These are phyloP conservation scores for Erpornis zantholeuca DNA, from an alignment of 2,113 vertebrate genomes.

Conservation along the genomic window DNA sequence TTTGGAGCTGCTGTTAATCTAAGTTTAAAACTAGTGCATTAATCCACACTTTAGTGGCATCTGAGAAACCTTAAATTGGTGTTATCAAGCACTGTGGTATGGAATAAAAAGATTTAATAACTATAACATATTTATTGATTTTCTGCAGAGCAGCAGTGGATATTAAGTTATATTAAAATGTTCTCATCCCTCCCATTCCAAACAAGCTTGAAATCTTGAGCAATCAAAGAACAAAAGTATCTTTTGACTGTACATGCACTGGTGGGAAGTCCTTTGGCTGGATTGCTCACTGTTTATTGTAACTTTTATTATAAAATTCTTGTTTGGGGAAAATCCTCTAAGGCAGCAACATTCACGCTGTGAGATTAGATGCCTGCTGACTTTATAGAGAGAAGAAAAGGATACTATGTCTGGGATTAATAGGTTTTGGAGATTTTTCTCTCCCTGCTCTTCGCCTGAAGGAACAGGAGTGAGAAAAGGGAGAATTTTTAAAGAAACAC, in stretches of 20 bases:
- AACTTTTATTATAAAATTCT: slow-evolving; percentile 35
- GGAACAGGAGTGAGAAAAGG: not conserved
- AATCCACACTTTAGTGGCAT: not conserved
- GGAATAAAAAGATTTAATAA: not conserved
- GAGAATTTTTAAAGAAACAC: not conserved
- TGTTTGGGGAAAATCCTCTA: slow-evolving; percentile 25
- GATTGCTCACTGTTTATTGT: not conserved
- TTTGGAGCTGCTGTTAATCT: not conserved
- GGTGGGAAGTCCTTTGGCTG: slow-evolving; percentile 1
- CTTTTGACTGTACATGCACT: not conserved
- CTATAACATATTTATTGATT: not conserved
- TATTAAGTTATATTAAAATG: not conserved
- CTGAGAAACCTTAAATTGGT: not conserved
- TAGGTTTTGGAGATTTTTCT: not conserved
- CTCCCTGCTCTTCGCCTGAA: not conserved
- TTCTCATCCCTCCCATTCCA: not conserved
- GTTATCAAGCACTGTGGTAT: not conserved
- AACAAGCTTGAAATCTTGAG: slow-evolving; percentile 13
- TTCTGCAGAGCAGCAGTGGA: not conserved
- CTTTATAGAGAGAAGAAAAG: slow-evolving; percentile 15
- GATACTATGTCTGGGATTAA: not conserved
- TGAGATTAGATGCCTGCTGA: slow-evolving; percentile 33
- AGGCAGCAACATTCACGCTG: not conserved
- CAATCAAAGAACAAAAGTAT: slow-evolving; percentile 6
- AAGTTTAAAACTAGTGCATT: not conserved